A percentile compares a stretch with the other conserved stretches of the same genome.
phyloP scores from a whole-genome alignment of 2,113 vertebrate species.

The Urocitellus parryii region DNA sequence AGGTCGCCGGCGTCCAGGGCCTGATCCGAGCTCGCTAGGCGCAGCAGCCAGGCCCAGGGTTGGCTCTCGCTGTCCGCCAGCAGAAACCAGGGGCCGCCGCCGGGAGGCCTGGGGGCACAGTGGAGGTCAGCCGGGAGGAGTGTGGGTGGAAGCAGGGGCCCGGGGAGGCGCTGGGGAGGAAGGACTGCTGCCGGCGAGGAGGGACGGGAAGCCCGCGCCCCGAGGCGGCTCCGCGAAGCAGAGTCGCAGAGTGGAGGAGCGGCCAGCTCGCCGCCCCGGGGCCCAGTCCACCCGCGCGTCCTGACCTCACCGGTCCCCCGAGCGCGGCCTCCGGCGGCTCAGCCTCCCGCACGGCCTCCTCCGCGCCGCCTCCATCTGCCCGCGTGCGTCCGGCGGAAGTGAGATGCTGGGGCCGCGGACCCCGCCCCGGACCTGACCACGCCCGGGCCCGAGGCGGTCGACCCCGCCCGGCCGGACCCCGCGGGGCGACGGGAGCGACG shows the following conservation, averaged over 20 bases:
- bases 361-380: neutral
- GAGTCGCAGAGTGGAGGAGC: neutral
- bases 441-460: neutral
- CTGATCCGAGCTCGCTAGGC: neutral
- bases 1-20: neutral
- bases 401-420: neutral
- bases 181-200: neutral
- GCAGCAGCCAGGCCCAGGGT: conserved; percentile 68
- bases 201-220: too few relatives aligned
- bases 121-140: too few relatives aligned
- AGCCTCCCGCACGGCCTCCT: neutral
- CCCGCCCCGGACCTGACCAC: neutral
- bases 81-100: neutral
- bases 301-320: neutral
- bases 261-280: neutral
- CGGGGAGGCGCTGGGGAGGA: too few relatives aligned
- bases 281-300: too few relatives aligned
- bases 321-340: conserved; percentile 39
- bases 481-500: too few relatives aligned
- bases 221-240: neutral
- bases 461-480: neutral
- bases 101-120: neutral
- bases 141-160: rapidly evolving
- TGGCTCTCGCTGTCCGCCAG: neutral
- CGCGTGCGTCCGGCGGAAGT: conserved; percentile 60